Base-by-base conservation (phyloP, 2,113 vertebrate species). In the Grantiella picta region DNA sequence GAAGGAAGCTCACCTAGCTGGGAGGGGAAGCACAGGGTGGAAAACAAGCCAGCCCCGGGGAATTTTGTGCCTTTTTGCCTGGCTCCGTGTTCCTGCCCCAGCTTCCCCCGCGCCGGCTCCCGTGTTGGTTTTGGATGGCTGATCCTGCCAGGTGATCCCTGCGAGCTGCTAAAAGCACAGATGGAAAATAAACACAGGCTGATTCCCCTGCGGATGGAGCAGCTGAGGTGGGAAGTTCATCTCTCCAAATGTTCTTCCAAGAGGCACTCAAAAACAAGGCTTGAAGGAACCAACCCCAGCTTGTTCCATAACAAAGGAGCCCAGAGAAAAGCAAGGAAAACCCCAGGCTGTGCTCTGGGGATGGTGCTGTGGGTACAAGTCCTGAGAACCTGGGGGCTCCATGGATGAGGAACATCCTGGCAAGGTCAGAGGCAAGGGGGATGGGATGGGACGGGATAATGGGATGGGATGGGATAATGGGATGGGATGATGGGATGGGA, bases 151-250 rank as follows among this genome's bases (percentile, higher is more conserved):
- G 92, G 94, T 45, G 86, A 89, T 66, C 82, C 76, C 63, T 70
- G 57, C 2, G 4, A 87, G 90, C 87, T 66, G 64, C 91, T 47
- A 7, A 44, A 23, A 78, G 78, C 90, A 54, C 60, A 53, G 91
- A 76, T 64, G 86, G 94, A 49, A 86, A 83, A 91, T 4, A 70
- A 93, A 59, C 79, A 44, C n/a, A 3, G 80, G 59, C 79, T 11
- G 66, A 11, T 2, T 57, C 44, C 86, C 80, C 64, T 3, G 0
- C 0, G 1, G 50, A 18, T 17, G 7, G 2, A 61, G 38, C 2
- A 3, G 64, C 72, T 9, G 69, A 69, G 88, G 40, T 22, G 82
- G 72, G 52, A 23, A 80, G 54, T 44, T 86, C 72, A 77, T 8
- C 16, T 10, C 56, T 57, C 42, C 53, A 15, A 56, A 73, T 0